Evolutionary conservation across 2,888 invertebrate genomes (phyloP), one percentile per base, ranked within the genome.

Genomic region (Dynastes tityus): DNA sequence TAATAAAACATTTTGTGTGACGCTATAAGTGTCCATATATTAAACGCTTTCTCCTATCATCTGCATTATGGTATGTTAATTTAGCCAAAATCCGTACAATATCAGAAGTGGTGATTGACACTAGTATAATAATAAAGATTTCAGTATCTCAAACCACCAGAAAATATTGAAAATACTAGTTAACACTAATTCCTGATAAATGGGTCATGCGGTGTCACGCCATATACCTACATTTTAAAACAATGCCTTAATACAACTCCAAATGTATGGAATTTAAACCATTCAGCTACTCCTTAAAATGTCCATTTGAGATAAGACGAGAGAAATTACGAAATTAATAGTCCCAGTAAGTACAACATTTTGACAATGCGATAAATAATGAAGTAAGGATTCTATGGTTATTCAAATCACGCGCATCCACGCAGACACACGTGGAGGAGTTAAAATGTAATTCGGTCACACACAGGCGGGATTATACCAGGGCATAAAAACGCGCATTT

Each of bases 381-480:
- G 29, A 61, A 29, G 8, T 11, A 61, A 61, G 29, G 29, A 8
- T 6, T 27, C 61, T 11, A 61, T 29, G 61, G 2, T 2, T 5
- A 61, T 61, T 61, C 61, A 11, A 27, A 61, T 61, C 61, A 61
- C 61, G 61, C 29, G 61, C 29, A 61, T 16, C 55, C 55, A 55
- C 55, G 55, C 61, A 61, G 11, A 61, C n/a, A 51, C 51, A 51
- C 51, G 51, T 68, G 68, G 68, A 68, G 11, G 68, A 45, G 49
- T 49, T 68, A 49, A 13, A 61, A 61, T 73, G 40, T 71, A 58
- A 71, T 73, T 61, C 61, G 73, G 61, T 73, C 73, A 45, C n/a
- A 55, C 55, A 55, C 55, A 40, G 16, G 37, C 40, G 5, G 65
- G 37, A 65, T 45, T 29, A 71, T 55, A 71, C 49, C 29, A 68